phyloP scores from a whole-genome alignment of 1,140 invertebrate species.

The Glossosoma conforme region DNA sequence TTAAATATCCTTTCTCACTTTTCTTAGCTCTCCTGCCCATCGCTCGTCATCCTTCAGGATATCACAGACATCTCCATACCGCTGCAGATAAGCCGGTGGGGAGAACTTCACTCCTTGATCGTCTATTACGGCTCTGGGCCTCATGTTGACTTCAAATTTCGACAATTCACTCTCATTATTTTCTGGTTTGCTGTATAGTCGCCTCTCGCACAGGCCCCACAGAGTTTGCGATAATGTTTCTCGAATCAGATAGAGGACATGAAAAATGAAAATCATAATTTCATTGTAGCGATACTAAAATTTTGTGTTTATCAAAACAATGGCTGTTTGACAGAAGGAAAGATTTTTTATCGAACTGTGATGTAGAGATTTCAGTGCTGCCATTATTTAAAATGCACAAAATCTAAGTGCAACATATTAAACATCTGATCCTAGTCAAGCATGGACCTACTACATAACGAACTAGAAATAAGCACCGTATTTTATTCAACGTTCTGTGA shows the following conservation, averaged over 20 bases:
- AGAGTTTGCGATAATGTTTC: neutral
- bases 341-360: too few species aligned
- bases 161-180: neutral
- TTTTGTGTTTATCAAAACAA: slow-evolving; percentile 11
- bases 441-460: too few species aligned
- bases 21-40: slow-evolving; percentile 13
- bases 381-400: too few species aligned
- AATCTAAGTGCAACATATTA: too few species aligned
- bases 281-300: slow-evolving; percentile 4
- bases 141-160: slow-evolving; percentile 4
- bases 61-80: slow-evolving; percentile 20
- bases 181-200: neutral
- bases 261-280: slow-evolving; percentile 10
- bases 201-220: neutral
- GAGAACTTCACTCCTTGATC: slow-evolving; percentile 18
- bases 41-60: slow-evolving; percentile 10
- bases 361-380: slow-evolving; percentile 5
- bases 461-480: too few species aligned
- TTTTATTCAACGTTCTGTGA: too few species aligned
- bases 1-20: too few species aligned
- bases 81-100: slow-evolving; percentile 17
- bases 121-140: slow-evolving; percentile 3
- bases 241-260: slow-evolving; percentile 6
- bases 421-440: too few species aligned
- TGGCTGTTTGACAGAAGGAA: slow-evolving; percentile 1